phyloP scores from a whole-genome alignment of 2,113 vertebrate genomes.

The Sminthopsis crassicaudata region DNA sequence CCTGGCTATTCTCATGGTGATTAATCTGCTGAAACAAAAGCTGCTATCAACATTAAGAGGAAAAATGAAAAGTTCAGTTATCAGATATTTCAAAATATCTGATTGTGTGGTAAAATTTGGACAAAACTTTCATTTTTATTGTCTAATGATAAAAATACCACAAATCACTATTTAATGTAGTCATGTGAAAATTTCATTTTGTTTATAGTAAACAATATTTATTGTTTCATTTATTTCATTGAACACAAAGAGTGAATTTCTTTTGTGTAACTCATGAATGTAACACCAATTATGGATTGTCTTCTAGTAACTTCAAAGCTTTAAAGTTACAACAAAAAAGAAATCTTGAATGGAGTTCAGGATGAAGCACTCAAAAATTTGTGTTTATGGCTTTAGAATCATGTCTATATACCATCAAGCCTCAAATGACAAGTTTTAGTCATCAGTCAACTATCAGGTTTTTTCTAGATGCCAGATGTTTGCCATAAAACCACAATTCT shows the following conservation, averaged over 20 bases:
- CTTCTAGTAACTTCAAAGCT: conserved; percentile 25
- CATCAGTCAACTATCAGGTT: not conserved
- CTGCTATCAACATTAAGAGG: not conserved
- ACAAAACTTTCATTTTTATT: conserved; percentile 1
- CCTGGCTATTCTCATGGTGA: too few species aligned
- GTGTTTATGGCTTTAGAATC: not conserved
- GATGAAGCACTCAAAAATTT: conserved; percentile 30
- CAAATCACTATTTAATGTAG: conserved; percentile 11
- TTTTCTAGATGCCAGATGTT: not conserved
- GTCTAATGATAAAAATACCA: not conserved
- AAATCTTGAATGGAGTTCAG: not conserved
- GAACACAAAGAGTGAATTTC: not conserved
- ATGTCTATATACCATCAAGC: not conserved
- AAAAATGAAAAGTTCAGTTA: not conserved
- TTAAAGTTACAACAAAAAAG: not conserved
- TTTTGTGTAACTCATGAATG: not conserved
- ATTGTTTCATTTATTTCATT: not conserved
- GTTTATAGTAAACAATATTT: not conserved
- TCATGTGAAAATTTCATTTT: conserved; percentile 31
- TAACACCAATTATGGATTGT: not conserved
- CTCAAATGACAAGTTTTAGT: not conserved
- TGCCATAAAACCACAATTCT: not conserved
- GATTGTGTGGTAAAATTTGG: not conserved
- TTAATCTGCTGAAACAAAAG: too few species aligned
- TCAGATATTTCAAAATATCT: not conserved